Base-by-base conservation (phyloP, 2,888 invertebrate species). In the Crematogaster levior region DNA sequence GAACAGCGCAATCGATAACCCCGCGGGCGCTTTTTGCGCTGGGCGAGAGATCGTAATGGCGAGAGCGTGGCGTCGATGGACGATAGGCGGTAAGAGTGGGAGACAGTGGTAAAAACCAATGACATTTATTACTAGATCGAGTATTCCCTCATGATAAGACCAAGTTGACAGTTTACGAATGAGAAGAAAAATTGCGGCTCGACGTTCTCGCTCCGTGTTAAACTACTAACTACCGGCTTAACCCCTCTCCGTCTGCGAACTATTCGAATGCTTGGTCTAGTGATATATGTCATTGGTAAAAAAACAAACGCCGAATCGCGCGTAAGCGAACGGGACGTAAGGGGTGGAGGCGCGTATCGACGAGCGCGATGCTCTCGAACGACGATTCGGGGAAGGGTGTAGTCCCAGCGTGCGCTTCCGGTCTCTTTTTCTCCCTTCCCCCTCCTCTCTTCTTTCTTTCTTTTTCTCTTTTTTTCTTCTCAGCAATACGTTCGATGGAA, bases 31-130 rank as follows among this genome's bases (percentile, higher is more conserved):
- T 89, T 87, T 68, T 73, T 79, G 77, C 56, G 63, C 51, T 79
- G 43, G 53, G 30, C 77, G 56, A 73, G 77, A 30, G 82, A 81
- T 74, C 66, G 82, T 73, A 83, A 89, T 89, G 89, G 89, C 81
- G 83, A 89, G 83, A 85, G 86, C 81, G 84, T 85, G 84, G 88
- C 86, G 84, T 89, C 84, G 83, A 89, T 65, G 82, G 85, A 56
- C 56, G 70, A 84, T 83, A 84, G 82, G 79, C 80, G 81, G 81
- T 79, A 37, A 73, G 83, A 89, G 89, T 89, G 89, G 89, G 88
- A 88, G 86, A 84, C 80, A 40, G 75, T 86, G 82, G 86, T 85
- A 89, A 89, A 89, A 89, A 89, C 89, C 89, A 46, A 89, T 88
- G 85, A n/a, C n/a, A n/a, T n/a, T n/a, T n/a, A n/a, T n/a, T n/a